phyloP scores from a whole-genome alignment of 30 jellyfish, hydroid and myxozoan genomes.

The Haliclystus octoradiatus region DNA sequence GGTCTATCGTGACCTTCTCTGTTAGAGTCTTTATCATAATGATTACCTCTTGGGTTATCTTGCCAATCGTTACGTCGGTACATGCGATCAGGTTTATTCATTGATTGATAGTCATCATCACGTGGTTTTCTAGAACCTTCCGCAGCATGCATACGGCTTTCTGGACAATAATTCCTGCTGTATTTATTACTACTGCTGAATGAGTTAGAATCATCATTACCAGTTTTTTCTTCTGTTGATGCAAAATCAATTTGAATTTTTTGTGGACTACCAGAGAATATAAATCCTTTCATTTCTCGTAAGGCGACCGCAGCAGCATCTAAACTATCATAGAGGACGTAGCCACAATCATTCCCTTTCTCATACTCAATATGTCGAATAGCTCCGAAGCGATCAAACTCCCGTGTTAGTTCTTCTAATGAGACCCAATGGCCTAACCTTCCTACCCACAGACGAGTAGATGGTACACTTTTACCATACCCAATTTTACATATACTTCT shows the following conservation, averaged over 20 bases:
- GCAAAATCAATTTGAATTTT: constrained; percentile 93
- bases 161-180: neutral
- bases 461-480: constrained; percentile 83
- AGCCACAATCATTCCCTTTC: constrained; percentile 75
- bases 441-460: constrained; percentile 95
- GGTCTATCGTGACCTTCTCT: neutral
- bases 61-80: neutral
- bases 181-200: neutral
- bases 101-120: neutral
- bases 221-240: constrained; percentile 36
- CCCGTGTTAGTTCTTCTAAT: constrained; percentile 81
- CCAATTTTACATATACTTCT: constrained; percentile 86
- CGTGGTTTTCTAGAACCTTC: neutral
- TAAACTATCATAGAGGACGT: constrained; percentile 74
- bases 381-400: constrained; percentile 97
- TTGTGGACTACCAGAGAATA: constrained; percentile 87
- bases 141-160: neutral
- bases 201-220: constrained; percentile 16
- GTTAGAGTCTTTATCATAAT: neutral
- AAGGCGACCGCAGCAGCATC: constrained; percentile 98
- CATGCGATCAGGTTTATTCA: neutral
- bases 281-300: constrained; percentile 93
- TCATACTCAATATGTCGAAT: constrained; percentile 60
- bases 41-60: neutral
- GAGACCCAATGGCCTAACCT: constrained; percentile 92